These are phyloP conservation scores for Buphagus erythrorhynchus DNA, from an alignment of 2,797 vertebrate genomes.

Conservation along the genomic window DNA sequence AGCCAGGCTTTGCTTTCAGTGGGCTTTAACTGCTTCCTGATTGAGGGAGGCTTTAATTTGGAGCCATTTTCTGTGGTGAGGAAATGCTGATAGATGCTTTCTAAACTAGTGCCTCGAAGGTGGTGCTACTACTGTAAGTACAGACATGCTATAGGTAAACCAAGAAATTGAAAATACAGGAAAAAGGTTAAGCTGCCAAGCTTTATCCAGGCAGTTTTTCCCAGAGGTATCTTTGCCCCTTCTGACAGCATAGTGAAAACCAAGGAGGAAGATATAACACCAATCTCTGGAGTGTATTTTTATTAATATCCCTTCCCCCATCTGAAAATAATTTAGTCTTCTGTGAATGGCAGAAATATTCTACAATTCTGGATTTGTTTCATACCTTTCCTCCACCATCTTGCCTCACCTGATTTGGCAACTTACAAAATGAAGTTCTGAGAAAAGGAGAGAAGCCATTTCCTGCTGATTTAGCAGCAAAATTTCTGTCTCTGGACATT, in stretches of 20 bases:
- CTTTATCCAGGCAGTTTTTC: background rate
- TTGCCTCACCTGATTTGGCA: background rate
- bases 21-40: background rate
- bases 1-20: background rate
- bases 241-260: background rate
- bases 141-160: background rate
- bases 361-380: background rate
- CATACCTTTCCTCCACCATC: background rate
- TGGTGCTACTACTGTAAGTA: background rate
- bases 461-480: background rate
- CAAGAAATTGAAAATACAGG: background rate
- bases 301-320: background rate
- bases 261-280: background rate
- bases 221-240: background rate
- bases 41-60: slow-evolving; percentile 5
- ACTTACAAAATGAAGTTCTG: background rate
- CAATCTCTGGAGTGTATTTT: background rate
- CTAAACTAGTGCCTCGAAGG: background rate
- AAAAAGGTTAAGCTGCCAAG: background rate
- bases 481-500: background rate
- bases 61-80: background rate
- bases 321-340: background rate
- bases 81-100: background rate
- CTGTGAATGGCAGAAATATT: background rate
- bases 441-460: background rate